A percentile compares a stretch with the other conserved stretches of the same genome.
These are phyloP conservation scores for Sylvia borin DNA, from an alignment of 2,797 vertebrate genomes.

Conservation along the genomic window DNA sequence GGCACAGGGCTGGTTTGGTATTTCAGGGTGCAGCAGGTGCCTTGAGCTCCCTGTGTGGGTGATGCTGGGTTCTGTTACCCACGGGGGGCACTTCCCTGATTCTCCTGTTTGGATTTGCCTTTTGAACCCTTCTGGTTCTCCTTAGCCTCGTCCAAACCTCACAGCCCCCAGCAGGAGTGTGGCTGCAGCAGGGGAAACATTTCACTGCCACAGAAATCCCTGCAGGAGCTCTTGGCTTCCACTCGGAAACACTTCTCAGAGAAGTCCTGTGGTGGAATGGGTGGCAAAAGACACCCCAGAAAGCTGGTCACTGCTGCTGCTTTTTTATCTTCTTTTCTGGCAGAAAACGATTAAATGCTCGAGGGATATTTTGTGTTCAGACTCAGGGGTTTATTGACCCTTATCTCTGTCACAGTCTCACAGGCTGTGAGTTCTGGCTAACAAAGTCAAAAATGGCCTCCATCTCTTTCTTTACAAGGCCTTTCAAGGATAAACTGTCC, in stretches of 20 bases:
- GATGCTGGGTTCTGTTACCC: background rate
- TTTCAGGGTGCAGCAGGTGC: background rate
- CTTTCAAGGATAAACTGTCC: background rate
- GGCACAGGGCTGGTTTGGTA: background rate
- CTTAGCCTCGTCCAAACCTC: fast-evolving
- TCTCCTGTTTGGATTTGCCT: background rate
- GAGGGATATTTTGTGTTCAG: background rate
- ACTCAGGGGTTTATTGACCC: background rate
- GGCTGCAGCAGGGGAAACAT: background rate
- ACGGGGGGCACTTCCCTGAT: fast-evolving
- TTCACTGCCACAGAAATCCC: background rate
- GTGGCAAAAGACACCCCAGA: background rate
- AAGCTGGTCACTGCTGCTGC: background rate
- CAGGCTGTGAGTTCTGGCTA: background rate
- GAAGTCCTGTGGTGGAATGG: background rate
- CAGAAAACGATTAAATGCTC: background rate
- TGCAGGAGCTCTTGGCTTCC: background rate
- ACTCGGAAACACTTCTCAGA: background rate
- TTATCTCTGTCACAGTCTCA: background rate
- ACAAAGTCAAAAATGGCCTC: background rate
- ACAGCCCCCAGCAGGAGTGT: fast-evolving
- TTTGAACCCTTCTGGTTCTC: background rate
- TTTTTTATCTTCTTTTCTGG: background rate
- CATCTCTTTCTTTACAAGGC: background rate
- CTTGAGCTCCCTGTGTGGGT: background rate